A percentile compares a stretch with the other conserved stretches of the same genome.
These are phyloP conservation scores for Apamea epomidion DNA, from an alignment of 2,888 invertebrate genomes.

Conservation along the genomic window DNA sequence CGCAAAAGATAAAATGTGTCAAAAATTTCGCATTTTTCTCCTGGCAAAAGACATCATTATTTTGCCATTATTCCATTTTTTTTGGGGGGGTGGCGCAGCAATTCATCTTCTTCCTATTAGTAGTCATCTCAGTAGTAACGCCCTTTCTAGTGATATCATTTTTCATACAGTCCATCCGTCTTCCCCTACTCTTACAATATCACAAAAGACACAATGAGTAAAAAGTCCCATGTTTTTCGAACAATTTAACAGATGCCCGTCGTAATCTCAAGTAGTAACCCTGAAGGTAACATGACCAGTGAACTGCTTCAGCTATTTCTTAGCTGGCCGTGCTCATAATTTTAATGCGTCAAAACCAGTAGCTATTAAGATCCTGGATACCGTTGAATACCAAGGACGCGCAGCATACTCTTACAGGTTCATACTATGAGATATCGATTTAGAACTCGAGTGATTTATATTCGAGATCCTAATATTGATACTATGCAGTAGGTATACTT, in stretches of 20 bases:
- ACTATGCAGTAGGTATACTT: neutral
- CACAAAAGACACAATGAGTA: neutral
- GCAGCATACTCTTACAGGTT: slow-evolving; percentile 64
- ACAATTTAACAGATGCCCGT: neutral
- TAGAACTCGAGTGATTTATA: slow-evolving; percentile 23
- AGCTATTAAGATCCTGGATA: slow-evolving; percentile 84
- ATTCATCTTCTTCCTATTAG: neutral
- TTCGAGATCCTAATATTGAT: slow-evolving; percentile 16
- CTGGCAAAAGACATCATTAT: neutral
- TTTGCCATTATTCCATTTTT: neutral
- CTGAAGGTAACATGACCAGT: slow-evolving; percentile 52
- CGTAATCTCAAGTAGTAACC: slow-evolving; percentile 44
- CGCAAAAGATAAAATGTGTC: neutral
- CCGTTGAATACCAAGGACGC: slow-evolving; percentile 87
- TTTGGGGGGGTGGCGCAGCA: neutral
- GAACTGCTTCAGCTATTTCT: slow-evolving; percentile 68
- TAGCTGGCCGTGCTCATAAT: slow-evolving; percentile 74
- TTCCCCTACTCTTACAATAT: neutral
- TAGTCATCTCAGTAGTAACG: neutral
- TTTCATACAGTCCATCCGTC: neutral
- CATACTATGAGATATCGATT: slow-evolving; percentile 62
- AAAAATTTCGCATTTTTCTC: neutral
- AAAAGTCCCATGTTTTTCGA: neutral
- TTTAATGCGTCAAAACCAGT: slow-evolving; percentile 85
- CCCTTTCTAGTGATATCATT: neutral